Evolutionary conservation across 2,797 vertebrate genomes (phyloP), one percentile per base, ranked within the genome.

Genomic region (Artibeus lituratus): DNA sequence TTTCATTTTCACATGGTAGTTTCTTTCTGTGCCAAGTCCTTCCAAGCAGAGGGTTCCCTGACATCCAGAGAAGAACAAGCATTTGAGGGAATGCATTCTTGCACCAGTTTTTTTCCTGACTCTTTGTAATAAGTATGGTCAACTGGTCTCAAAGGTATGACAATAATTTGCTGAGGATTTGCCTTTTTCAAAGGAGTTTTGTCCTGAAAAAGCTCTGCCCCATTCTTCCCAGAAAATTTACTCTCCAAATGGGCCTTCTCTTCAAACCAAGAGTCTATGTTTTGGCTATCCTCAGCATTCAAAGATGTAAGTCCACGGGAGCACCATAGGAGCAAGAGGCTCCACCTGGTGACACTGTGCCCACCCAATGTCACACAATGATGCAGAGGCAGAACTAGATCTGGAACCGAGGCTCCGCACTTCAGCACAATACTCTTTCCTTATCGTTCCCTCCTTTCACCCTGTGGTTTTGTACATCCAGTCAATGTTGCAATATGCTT

Each of bases 1-100:
- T 53, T 96, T 97, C 78, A 97, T 85, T 92, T 97, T 98, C 62
- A 95, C 97, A n/a, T 97, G 77, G 8, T 98, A 29, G 97, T 51
- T 98, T 92, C 98, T 15, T 98, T 97, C 42, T 97, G 98, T 9
- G 81, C 51, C 83, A 95, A 98, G 39, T 95, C 97, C 76, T 98
- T 98, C 59, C 91, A 97, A 51, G 91, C 44, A 57, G 98, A 97
- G 21, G 94, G 84, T 49, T 69, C 67, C 95, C 93, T 97, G 39
- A 90, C 97, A 0, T 87, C 37, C 81, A 98, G 4, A 2, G 97
- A 98, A 47, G 95, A 92, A 42, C 81, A 32, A 4, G 95, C 57
- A 55, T 97, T 97, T 88, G 94, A 95, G 80, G 96, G 57, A 93
- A 72, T 24, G 0, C 0, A 7, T 0, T 4, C 37, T 47, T 77